Base-by-base conservation (phyloP, 2,888 invertebrate species). In the Cabera pusaria region DNA sequence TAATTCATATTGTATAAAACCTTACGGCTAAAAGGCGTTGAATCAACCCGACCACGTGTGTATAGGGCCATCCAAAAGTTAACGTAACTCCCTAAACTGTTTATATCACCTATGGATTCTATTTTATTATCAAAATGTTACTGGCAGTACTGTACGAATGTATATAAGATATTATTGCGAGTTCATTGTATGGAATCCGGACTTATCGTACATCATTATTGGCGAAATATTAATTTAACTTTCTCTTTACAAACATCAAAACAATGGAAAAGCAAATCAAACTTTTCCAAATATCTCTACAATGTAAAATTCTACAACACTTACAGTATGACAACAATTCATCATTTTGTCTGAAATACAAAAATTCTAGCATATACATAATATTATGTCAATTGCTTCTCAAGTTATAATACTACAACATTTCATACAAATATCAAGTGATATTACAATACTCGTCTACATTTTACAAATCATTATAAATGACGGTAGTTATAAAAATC, bases 1-100 rank as follows among this genome's bases (percentile, higher is more conserved):
- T 57, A 34, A 37, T 50, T 52, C 59, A 56, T 51, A n/a, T 44
- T 67, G 67, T 74, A 67, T 76, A 66, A 64, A 73, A 70, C 72
- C 79, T 83, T 81, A 84, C 26, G 53, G 68, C 81, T 84, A 85
- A 74, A 85, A 85, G 83, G 83, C 82, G 77, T 71, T 71, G 31
- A 19, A 31, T 56, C 59, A 56, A 55, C 61, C 59, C 66, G 75
- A 71, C 70, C 71, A 77, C 69, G 64, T 78, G 69, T 77, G 73
- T 80, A 80, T 73, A 79, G 63, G 72, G 72, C 56, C 62, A 65
- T 80, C 75, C 68, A 80, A 81, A 77, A 66, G 52, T 67, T 71
- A 7, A n/a, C n/a, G 17, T 66, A 59, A 64, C 50, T 63, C 4
- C 50, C 63, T 67, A 72, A 63, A 61, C 50, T 55, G 63, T 56